Evolutionary conservation across 2,113 vertebrate genomes (phyloP).

Genomic region (Thalassarche chlororhynchos): DNA sequence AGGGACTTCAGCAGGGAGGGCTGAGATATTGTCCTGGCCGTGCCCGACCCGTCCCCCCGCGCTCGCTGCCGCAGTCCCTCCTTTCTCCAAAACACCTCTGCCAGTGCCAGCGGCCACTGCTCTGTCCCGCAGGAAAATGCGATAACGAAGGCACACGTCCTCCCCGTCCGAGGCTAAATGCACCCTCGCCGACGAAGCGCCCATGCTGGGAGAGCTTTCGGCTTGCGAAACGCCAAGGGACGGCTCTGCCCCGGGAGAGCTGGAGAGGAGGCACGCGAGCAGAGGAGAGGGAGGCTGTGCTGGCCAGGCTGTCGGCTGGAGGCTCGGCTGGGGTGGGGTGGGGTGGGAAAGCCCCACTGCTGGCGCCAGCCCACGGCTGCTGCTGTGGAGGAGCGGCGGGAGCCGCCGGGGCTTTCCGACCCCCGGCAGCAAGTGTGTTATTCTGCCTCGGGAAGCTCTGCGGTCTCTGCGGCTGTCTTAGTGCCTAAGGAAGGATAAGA

Average conservation of each 20-base stretch:
- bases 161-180: neutral
- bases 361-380: neutral
- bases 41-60: neutral
- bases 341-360: neutral
- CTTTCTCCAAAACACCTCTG: neutral
- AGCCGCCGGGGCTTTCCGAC: neutral
- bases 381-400: neutral
- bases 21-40: neutral
- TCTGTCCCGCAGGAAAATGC: neutral
- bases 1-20: neutral
- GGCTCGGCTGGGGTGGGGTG: neutral
- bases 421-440: neutral
- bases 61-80: rapidly evolving
- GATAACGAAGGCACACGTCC: rapidly evolving
- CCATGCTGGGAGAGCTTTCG: neutral
- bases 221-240: neutral
- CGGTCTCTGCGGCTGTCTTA: neutral
- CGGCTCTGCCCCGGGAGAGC: neutral
- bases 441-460: neutral
- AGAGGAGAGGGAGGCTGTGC: neutral
- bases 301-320: neutral
- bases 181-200: neutral
- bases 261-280: neutral
- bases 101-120: rapidly evolving
- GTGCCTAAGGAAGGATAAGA: neutral